Conservation (phyloP, 2,888 invertebrate genomes). For the Agrochola litura region DNA sequence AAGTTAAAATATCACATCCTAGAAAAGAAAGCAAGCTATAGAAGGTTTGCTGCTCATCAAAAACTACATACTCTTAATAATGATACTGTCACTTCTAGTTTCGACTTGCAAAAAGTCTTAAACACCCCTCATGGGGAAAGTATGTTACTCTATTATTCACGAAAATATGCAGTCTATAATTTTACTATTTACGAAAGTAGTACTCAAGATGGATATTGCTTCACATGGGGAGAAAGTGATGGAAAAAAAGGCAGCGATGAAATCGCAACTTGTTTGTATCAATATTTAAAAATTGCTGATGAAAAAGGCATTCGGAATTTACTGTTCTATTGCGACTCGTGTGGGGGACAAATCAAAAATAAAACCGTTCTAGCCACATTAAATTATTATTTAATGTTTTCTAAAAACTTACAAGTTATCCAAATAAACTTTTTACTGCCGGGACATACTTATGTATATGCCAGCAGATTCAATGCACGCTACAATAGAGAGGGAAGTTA, state of each 20-base stretch:
- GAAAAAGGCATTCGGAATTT: conserved; percentile 34
- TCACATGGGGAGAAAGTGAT: conserved; percentile 66
- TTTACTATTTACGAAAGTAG: conserved; percentile 32
- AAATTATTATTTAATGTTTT: conserved; percentile 54
- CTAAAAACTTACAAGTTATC: conserved; percentile 56
- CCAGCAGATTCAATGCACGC: conserved; percentile 66
- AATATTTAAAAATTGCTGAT: conserved; percentile 62
- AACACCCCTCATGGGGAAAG: conserved; percentile 38
- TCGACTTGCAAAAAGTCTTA: conserved; percentile 39
- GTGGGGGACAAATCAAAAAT: conserved; percentile 61
- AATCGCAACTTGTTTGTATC: conserved; percentile 63
- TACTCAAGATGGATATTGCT: conserved; percentile 18
- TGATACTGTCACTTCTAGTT: conserved; percentile 23
- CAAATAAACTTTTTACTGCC: conserved; percentile 61
- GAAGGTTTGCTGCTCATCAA: conserved; percentile 34
- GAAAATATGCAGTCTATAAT: conserved; percentile 39
- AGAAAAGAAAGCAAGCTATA: conserved; percentile 31
- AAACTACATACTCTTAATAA: conserved; percentile 24
- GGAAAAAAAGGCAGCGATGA: conserved; percentile 68
- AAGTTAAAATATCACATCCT: conserved; percentile 18
- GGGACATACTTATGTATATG: conserved; percentile 73
- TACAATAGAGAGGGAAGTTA: conserved; percentile 58
- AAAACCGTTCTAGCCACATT: conserved; percentile 52
- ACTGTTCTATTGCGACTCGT: conserved; percentile 55
- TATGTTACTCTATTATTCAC: conserved; percentile 36